These are phyloP conservation scores for Lycophotia porphyrea DNA, from an alignment of 2,888 invertebrate genomes.

Conservation along the genomic window DNA sequence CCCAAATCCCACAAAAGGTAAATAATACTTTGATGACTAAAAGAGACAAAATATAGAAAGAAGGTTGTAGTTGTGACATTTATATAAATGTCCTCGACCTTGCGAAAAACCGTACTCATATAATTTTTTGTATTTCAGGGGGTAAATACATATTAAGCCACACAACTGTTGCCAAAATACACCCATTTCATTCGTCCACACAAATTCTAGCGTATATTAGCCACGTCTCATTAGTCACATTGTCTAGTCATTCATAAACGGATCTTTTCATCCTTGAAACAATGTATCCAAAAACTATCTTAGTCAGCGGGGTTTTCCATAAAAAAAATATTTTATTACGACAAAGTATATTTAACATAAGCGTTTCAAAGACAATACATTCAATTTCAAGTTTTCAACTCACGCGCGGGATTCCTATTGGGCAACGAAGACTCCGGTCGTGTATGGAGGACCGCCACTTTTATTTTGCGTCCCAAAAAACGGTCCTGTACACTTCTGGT, in stretches of 20 bases:
- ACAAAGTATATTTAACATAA: conserved; percentile 84
- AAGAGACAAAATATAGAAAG: too few relatives aligned
- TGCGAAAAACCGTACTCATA: neutral
- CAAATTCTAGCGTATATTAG: conserved; percentile 46
- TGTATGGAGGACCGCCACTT: conserved; percentile 69
- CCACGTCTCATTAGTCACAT: conserved; percentile 49
- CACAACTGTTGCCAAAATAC: neutral
- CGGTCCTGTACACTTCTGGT: neutral
- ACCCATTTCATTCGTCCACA: conserved; percentile 46
- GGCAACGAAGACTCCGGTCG: conserved; percentile 81
- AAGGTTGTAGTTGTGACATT: neutral
- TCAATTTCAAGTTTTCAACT: conserved; percentile 83
- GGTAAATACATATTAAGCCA: neutral
- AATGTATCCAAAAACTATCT: conserved; percentile 55
- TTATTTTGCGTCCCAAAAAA: conserved; percentile 38
- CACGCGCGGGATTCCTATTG: conserved; percentile 83
- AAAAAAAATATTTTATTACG: conserved; percentile 75
- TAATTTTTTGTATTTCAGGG: neutral
- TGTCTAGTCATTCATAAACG: conserved; percentile 41
- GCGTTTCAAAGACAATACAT: conserved; percentile 75
- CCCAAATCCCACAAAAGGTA: neutral
- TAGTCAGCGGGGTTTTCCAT: conserved; percentile 77
- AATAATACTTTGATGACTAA: neutral
- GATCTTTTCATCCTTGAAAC: conserved; percentile 62
- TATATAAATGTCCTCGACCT: neutral